Evolutionary conservation across 2,888 invertebrate species (phyloP).

Genomic region (Unio pictorum): DNA sequence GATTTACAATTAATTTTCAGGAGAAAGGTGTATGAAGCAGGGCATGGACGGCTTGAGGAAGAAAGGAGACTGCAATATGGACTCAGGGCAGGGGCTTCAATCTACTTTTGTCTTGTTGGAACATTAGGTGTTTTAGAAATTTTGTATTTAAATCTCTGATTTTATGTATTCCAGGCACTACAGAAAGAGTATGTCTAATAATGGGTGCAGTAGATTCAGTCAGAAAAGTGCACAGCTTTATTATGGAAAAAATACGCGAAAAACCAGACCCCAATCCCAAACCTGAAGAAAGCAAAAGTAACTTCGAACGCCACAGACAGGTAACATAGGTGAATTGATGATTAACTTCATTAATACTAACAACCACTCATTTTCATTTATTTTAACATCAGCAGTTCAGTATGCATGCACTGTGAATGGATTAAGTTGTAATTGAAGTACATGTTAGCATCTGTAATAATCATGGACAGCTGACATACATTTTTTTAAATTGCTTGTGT

Average conservation of each 20-base stretch:
- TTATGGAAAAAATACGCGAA: conserved; percentile 71
- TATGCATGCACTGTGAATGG: too few species aligned
- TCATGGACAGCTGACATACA: too few species aligned
- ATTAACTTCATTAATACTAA: conserved; percentile 1
- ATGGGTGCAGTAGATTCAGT: conserved; percentile 69
- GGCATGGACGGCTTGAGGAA: too few species aligned
- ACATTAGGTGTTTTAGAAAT: too few species aligned
- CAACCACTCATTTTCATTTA: neutral
- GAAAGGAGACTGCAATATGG: too few species aligned
- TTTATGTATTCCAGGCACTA: conserved; percentile 64
- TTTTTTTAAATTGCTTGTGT: too few species aligned
- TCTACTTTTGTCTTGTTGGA: too few species aligned
- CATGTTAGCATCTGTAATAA: too few species aligned
- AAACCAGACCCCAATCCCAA: conserved; percentile 71
- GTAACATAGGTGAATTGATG: conserved; percentile 49
- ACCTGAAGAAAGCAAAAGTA: conserved; percentile 67
- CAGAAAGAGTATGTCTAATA: conserved; percentile 71
- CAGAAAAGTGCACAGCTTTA: conserved; percentile 68
- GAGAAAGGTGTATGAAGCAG: too few species aligned
- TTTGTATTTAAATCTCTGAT: neutral
- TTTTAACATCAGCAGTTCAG: neutral
- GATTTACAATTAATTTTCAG: too few species aligned
- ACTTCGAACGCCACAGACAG: conserved; percentile 71
- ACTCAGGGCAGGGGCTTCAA: too few species aligned
- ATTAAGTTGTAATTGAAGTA: too few species aligned